Evolutionary conservation across 2,888 invertebrate species (phyloP), one percentile per base, ranked within the genome.

Genomic region (Epinotia brunnichana): DNA sequence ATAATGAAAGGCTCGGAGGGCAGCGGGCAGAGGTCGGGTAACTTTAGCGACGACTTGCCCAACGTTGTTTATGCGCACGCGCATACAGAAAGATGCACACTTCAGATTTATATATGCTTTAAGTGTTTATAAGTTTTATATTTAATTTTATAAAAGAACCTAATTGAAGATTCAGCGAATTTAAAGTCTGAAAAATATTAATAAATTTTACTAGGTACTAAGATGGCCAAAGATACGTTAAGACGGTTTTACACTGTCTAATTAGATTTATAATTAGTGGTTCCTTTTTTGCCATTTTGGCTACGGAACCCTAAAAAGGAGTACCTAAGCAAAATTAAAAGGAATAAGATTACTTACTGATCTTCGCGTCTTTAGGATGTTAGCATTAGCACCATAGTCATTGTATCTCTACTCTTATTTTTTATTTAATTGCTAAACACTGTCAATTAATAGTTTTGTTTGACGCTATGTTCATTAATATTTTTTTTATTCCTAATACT

Each of bases 21-120:
- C 56, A 64, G 41, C 61, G 72, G 72, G 53, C 67, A 72, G 54
- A 62, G 72, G 72, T 68, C 72, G 61, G 19, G 56, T 53, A 61
- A 61, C 61, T 62, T 62, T 63, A 56, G 69, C 67, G 54, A 61
- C 29, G 53, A 44, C 72, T 72, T 72, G 61, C 72, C 72, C 67
- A 72, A 72, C 67, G 61, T 56, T 61, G 67, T 72, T 72, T 72
- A 72, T 72, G 67, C 56, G 61, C 39, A 2, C 4, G 39, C 66
- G 19, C 35, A 17, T n/a, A 24, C 62, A 24, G 41, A 19, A 13
- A 63, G 51, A 56, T 56, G 11, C 41, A 11, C 19, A 39, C 19
- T 64, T 15, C 35, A 19, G 19, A 54, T 53, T 64, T 53, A 11
- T 64, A 29, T 53, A 35, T 39, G 53, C 15, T 39, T 64, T 54